These are phyloP conservation scores for Apostichopus parvimensis DNA, from an alignment of 35 echinoderm and acorn worm species.

Conservation along the genomic window DNA sequence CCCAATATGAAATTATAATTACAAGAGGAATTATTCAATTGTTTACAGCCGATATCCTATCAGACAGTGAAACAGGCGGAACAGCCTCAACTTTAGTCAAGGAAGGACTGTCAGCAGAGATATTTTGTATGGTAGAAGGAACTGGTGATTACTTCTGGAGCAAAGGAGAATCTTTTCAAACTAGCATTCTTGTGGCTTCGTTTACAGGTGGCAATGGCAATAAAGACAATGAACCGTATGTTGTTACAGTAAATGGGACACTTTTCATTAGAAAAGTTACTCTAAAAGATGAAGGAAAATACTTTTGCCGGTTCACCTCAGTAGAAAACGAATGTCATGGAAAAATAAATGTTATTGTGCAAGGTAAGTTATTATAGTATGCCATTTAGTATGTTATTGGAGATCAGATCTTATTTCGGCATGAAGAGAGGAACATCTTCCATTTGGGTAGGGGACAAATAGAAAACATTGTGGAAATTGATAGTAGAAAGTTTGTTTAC, in stretches of 20 bases:
- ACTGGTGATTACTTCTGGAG: background rate
- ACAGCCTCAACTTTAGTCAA: background rate
- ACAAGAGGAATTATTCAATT: no score
- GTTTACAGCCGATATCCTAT: no score
- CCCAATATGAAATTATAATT: no score
- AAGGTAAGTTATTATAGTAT: background rate
- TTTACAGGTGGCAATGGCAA: background rate
- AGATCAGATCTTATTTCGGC: no score
- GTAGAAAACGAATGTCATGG: background rate
- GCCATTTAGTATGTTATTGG: no score
- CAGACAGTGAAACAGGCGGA: no score
- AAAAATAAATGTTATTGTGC: background rate
- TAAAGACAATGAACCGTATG: background rate
- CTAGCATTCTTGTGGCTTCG: background rate
- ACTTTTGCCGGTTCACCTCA: background rate
- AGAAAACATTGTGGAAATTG: no score
- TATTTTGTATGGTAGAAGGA: background rate
- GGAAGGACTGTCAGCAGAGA: background rate
- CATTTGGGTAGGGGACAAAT: no score
- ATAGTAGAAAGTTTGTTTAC: no score
- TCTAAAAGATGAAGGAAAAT: background rate
- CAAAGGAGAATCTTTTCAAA: background rate
- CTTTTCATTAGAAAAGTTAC: background rate
- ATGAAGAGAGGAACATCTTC: no score
- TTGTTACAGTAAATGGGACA: background rate